Conservation (phyloP, 2,113 vertebrate genomes). For the Cichladusa arquata region DNA sequence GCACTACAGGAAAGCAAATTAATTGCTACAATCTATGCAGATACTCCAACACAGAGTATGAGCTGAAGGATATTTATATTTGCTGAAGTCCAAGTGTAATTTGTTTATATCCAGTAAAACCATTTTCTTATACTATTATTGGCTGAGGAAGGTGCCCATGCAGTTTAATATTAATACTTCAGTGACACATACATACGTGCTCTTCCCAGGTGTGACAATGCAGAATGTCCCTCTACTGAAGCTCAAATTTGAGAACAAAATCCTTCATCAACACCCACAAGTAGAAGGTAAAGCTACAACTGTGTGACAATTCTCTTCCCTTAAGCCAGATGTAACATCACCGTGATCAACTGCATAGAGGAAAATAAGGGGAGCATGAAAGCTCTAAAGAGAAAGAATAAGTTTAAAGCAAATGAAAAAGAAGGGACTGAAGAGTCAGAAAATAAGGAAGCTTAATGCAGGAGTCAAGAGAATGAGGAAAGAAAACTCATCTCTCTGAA, state of each 20-base stretch:
- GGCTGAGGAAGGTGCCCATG: background rate
- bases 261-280: background rate
- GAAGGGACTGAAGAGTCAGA: background rate
- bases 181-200: background rate
- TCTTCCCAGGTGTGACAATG: background rate
- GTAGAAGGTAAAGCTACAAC: background rate
- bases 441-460: background rate
- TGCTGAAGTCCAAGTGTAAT: background rate
- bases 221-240: background rate
- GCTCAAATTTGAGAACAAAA: background rate
- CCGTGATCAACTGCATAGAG: background rate
- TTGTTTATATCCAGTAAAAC: background rate
- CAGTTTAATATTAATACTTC: background rate
- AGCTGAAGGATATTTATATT: background rate
- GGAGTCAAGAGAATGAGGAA: background rate
- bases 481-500: background rate
- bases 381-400: background rate
- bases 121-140: background rate
- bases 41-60: background rate
- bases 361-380: background rate
- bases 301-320: background rate
- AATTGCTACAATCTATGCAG: background rate
- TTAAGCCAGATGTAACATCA: background rate
- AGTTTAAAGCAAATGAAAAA: background rate
- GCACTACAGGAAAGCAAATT: background rate